Base-by-base conservation (phyloP, 2,888 invertebrate genomes). In the Drosophila tanythrix region DNA sequence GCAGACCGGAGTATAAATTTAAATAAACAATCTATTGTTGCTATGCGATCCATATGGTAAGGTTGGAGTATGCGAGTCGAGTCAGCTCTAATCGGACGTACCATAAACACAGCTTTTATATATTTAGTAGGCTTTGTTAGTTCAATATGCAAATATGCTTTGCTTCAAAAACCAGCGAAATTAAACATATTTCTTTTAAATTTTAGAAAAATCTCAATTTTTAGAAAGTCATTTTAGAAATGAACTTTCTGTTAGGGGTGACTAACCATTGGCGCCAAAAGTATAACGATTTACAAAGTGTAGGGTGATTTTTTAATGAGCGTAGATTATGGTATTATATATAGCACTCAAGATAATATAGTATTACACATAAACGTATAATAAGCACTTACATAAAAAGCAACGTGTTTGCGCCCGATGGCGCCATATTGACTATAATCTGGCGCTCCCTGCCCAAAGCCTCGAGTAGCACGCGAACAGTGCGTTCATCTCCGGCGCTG, bases 361-460 rank as follows among this genome's bases (percentile, higher is more conserved):
- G 46, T 8, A 25, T 46, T 15, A 46, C 3, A 25, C 7, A 15
- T 8, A 15, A 4, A 25, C 8, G 4, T 25, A 46, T 11, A 36
- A 8, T n/a, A 29, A 18, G 7, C 21, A 94, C 96, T 95, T 91
- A 97, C 97, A 96, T 95, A 92, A 97, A 98, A 36, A 99, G 94
- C 74, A 98, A 93, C 0, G 98, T 98, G 89, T 97, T 97, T 27
- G 97, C 97, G 1, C 98, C 98, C 70, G 96, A 96, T 1, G 97
- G 97, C 4, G 98, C 96, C 94, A 97, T 95, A 92, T 98, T 98
- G 79, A 97, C 95, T 62, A 98, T 95, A 58, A 96, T 95, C 60
- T 96, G 96, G 0, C 96, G 95, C 82, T 96, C 95, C 65, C 94
- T 92, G 0, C 95, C 95, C 57, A 96, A 93, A 8, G 95, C 95